Evolutionary conservation across 1,140 invertebrate species (phyloP), one percentile per base, ranked within the genome.

Genomic region (Drosophila littoralis): DNA sequence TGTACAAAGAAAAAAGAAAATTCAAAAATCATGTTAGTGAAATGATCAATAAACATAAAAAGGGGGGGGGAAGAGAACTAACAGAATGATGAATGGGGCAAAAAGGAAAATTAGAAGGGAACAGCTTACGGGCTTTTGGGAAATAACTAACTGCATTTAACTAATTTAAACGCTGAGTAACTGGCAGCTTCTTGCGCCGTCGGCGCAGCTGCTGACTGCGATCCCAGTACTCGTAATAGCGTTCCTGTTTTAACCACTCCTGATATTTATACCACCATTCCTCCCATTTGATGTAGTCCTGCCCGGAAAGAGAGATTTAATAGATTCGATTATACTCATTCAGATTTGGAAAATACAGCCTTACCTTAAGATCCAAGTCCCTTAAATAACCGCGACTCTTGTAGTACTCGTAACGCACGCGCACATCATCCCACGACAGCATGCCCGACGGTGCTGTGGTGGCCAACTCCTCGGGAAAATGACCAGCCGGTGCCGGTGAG

Each of bases 211-310:
- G 90, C 66, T 91, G 91, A 61, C 91, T 91, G 35, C 94, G 93
- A 48, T 95, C 94, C 95, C 95, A 96, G 65, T 96, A 95, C 92
- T 96, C 96, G 89, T 96, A 97, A 72, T 96, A 96, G 55, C 96
- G 94, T 92, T 97, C 96, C 33, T 96, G 95, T 85, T 97, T 96
- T 67, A 97, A 92, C 97, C 97, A 98, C 92, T 97, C 96, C 92
- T 97, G 96, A 93, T 98, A 97, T 82, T 97, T 96, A 92, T 97
- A 97, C 96, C 97, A 98, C 97, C 97, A 98, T 92, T 97, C 96
- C 93, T 98, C 97, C 97, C 97, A 98, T 91, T 97, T 97, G 33
- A 97, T 94, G 91, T 97, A 98, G 92, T 98, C 97, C 66, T 96
- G 51, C 1, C 10, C 51, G 50, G 28, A 42, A 28, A 35, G 0